A percentile compares a stretch with the other conserved stretches of the same genome.
Conservation (phyloP, 1,140 invertebrate species). For the Zaprionus ornatus region DNA sequence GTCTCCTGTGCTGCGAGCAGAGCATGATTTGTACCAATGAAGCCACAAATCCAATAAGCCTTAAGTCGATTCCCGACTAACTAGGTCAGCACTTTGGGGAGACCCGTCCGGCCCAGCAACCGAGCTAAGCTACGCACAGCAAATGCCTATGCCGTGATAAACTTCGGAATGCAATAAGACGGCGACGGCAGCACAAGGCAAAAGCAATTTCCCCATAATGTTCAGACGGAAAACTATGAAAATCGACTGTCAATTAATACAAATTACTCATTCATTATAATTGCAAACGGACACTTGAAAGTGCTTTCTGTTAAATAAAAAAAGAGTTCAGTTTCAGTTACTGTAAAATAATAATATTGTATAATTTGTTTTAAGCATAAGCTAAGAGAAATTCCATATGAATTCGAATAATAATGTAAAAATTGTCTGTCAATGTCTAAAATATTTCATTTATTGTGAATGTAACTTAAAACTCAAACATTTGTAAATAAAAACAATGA, state of each 20-base stretch:
- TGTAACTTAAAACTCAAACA: too few relatives aligned
- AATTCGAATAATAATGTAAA: too few relatives aligned
- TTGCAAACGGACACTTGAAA: neutral
- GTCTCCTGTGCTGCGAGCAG: slow-evolving; percentile 41
- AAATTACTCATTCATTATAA: neutral
- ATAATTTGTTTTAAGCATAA: too few relatives aligned
- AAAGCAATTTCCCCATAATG: slow-evolving; percentile 19
- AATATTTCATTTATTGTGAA: too few relatives aligned
- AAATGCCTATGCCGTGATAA: neutral
- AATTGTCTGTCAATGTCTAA: too few relatives aligned
- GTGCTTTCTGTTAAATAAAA: too few relatives aligned
- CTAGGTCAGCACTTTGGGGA: slow-evolving; percentile 40
- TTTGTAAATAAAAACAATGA: too few relatives aligned
- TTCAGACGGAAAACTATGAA: too few relatives aligned
- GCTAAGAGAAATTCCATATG: too few relatives aligned
- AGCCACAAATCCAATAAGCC: slow-evolving; percentile 57
- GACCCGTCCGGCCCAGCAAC: neutral
- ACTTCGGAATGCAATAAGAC: neutral
- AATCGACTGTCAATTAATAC: neutral
- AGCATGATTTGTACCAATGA: slow-evolving; percentile 72
- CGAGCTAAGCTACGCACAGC: slow-evolving; percentile 2
- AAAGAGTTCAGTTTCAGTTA: too few relatives aligned
- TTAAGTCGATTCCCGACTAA: slow-evolving; percentile 23
- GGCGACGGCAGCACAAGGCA: too few relatives aligned
- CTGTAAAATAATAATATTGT: too few relatives aligned